Evolutionary conservation across 2,888 invertebrate genomes (phyloP), one percentile per base, ranked within the genome.

Genomic region (Tineola bisselliella): DNA sequence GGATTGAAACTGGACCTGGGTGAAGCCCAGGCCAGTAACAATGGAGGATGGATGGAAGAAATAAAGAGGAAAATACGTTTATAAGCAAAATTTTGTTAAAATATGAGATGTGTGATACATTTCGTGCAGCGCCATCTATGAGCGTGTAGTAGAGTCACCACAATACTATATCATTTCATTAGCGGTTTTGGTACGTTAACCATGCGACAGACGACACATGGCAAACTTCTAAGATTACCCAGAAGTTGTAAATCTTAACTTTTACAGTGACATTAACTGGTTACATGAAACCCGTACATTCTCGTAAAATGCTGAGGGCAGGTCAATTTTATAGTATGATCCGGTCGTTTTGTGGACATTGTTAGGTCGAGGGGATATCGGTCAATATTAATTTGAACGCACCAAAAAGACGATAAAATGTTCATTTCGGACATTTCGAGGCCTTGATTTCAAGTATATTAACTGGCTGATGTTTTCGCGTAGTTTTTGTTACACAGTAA

Each of bases 221-320:
- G 48, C 48, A 48, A 48, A 13, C 17, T 6, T 48, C 15, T 48
- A 17, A 38, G 10, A 38, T 38, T 38, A 38, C 38, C 15, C 48
- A 48, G 38, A 38, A 38, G 48, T 48, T 48, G 54, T 54, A 48
- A 48, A 48, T 48, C 48, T 48, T 48, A 48, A 48, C 48, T 48
- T 54, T 54, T 54, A 54, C 54, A 8, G 25, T 54, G 54, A 25
- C 54, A 25, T 54, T 17, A 54, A 54, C 17, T 25, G 19, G 54
- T 18, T 48, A 48, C 48, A 48, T 48, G 38, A 54, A 54, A 52
- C 52, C 13, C 8, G 15, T 18, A 54, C 54, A 18, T 18, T n/a
- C 48, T 48, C 54, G 25, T 54, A 54, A 54, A 54, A 25, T 54
- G 5, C 12, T 54, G 25, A 54, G 54, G 54, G 54, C 12, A 25